A percentile compares a stretch with the other conserved stretches of the same genome.
Conservation (phyloP, 2,888 invertebrate genomes). For the Drosophila monieri region DNA sequence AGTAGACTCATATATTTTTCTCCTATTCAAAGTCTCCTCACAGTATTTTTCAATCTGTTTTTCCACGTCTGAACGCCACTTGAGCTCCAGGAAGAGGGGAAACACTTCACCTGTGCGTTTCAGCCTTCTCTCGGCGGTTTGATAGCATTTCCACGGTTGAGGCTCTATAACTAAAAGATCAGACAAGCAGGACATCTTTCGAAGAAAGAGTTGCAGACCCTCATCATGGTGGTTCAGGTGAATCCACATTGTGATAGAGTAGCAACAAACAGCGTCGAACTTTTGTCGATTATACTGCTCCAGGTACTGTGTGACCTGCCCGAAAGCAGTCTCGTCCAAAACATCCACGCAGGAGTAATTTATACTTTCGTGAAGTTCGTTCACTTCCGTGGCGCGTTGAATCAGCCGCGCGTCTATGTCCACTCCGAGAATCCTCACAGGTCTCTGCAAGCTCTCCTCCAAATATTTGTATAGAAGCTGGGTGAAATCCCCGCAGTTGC, state of each 20-base stretch:
- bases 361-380: slow-evolving; percentile 84
- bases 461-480: slow-evolving; percentile 71
- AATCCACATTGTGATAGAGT: slow-evolving; percentile 96
- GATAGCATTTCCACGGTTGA: slow-evolving; percentile 94
- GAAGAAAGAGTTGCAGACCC: slow-evolving; percentile 88
- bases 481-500: slow-evolving; percentile 92
- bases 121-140: slow-evolving; percentile 89
- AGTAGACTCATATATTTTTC: slow-evolving; percentile 86
- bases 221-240: slow-evolving; percentile 93
- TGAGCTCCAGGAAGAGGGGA: slow-evolving; percentile 86
- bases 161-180: slow-evolving; percentile 90
- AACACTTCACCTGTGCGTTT: slow-evolving; percentile 87
- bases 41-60: slow-evolving; percentile 86
- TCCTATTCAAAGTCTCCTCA: slow-evolving; percentile 83
- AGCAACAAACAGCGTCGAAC: slow-evolving; percentile 90
- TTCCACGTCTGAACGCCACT: slow-evolving; percentile 87
- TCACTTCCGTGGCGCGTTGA: slow-evolving; percentile 87
- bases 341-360: slow-evolving; percentile 87
- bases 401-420: slow-evolving; percentile 91
- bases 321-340: slow-evolving; percentile 84
- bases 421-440: slow-evolving; percentile 86
- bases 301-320: slow-evolving; percentile 85
- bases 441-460: slow-evolving; percentile 44
- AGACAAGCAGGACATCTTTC: slow-evolving; percentile 85
- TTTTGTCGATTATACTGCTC: slow-evolving; percentile 80